Evolutionary conservation across 2,797 vertebrate species (phyloP).

Genomic region (Pteronotus mesoamericanus): DNA sequence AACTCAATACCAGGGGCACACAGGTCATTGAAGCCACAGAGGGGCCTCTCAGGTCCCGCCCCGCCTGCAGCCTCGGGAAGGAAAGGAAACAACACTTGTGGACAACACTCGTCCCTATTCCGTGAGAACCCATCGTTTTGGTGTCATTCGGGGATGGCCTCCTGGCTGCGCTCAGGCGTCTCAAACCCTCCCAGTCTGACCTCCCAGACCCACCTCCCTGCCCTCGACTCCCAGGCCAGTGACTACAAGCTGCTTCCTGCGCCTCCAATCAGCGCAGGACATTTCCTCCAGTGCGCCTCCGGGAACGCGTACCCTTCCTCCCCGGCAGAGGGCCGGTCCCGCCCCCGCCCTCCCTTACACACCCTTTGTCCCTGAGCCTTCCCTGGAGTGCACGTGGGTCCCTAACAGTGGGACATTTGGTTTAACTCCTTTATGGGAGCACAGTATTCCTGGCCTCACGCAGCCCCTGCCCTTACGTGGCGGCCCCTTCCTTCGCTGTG

Average conservation of each 20-base stretch:
- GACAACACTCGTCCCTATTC: background rate
- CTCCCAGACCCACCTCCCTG: background rate
- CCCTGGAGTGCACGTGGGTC: background rate
- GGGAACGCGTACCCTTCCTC: background rate
- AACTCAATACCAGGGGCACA: background rate
- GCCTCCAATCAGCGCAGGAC: background rate
- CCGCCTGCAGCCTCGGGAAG: background rate
- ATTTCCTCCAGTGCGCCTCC: background rate
- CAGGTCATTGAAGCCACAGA: background rate
- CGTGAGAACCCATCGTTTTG: background rate
- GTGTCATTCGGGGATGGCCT: background rate
- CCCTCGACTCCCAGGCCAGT: background rate
- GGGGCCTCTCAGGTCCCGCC: fast-evolving
- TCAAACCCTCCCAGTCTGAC: background rate
- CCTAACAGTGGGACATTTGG: background rate
- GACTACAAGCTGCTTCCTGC: background rate
- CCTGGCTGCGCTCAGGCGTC: background rate
- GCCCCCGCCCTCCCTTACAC: background rate
- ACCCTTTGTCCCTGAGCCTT: background rate
- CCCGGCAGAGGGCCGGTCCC: no score
- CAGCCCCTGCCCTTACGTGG: background rate
- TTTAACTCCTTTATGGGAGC: background rate
- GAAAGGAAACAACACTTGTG: background rate
- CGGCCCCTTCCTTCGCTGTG: background rate
- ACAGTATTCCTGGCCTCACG: background rate